A percentile compares a stretch with the other conserved stretches of the same genome.
phyloP scores from a whole-genome alignment of 2,113 vertebrate species.

The Condylura cristata region DNA sequence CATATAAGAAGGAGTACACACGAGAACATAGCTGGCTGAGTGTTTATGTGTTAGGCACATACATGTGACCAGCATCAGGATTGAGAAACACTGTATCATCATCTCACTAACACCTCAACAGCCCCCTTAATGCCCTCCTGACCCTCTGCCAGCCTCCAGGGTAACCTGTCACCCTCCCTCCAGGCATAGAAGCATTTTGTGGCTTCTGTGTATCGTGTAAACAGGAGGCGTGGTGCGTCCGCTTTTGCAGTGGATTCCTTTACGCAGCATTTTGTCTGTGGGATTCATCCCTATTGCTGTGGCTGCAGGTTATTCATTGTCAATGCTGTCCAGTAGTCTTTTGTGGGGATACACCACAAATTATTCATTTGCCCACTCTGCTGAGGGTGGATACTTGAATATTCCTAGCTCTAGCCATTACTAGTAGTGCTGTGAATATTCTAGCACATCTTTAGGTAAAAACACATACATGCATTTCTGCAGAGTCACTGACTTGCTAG shows the following conservation, averaged over 20 bases:
- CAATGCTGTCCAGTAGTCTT: neutral
- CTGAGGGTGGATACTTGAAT: neutral
- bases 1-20: neutral
- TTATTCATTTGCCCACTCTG: conserved; percentile 19
- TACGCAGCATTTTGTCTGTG: neutral
- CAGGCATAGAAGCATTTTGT: neutral
- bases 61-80: neutral
- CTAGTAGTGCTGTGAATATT: neutral
- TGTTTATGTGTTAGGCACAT: neutral
- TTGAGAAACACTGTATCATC: neutral
- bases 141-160: neutral
- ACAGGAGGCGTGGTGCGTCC: neutral
- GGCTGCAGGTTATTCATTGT: conserved; percentile 5
- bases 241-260: neutral
- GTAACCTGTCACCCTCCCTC: too few species aligned
- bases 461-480: neutral
- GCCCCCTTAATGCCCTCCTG: fast-evolving
- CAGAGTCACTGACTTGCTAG: neutral
- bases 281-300: neutral
- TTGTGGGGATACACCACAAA: neutral
- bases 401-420: neutral
- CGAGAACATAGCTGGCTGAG: neutral
- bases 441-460: neutral
- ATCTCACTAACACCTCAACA: neutral
- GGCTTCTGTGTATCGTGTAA: neutral